These are phyloP conservation scores for Harpagifer antarcticus DNA, from an alignment of 2,797 vertebrate species.

Conservation along the genomic window DNA sequence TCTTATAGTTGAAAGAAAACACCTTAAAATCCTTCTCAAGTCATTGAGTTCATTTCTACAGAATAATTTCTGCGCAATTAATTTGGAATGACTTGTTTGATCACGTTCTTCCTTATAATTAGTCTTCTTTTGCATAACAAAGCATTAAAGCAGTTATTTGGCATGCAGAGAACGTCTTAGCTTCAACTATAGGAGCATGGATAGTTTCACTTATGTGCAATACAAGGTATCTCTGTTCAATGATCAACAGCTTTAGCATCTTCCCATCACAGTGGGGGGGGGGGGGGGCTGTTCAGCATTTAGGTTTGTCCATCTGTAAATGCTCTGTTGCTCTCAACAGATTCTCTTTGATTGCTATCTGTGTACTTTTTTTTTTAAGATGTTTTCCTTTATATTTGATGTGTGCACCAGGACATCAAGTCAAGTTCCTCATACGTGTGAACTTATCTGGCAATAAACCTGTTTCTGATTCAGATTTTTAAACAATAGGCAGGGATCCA, in stretches of 20 bases:
- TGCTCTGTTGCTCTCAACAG: conserved; percentile 42
- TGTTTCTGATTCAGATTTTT: conserved; percentile 17
- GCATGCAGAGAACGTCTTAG: conserved; percentile 19
- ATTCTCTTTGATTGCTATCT: conserved; percentile 57
- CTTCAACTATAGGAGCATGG: conserved; percentile 19
- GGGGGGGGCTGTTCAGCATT: conserved; percentile 35
- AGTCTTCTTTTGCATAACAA: conserved; percentile 35
- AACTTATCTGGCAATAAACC: too few relatives aligned
- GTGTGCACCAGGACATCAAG: too few relatives aligned
- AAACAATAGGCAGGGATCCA: conserved; percentile 46
- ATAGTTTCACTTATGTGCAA: conserved; percentile 38
- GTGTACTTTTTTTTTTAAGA: too few relatives aligned
- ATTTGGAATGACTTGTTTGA: conserved; percentile 48
- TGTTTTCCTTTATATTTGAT: too few relatives aligned
- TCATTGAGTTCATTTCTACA: conserved; percentile 20
- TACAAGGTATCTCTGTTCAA: conserved; percentile 49
- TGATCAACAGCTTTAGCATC: conserved; percentile 56
- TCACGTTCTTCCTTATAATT: conserved; percentile 41
- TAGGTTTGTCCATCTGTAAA: conserved; percentile 62
- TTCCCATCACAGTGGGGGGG: conserved; percentile 55
- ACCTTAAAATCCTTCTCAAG: conserved; percentile 19
- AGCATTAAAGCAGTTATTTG: conserved; percentile 22
- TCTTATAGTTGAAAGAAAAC: conserved; percentile 7
- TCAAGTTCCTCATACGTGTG: too few relatives aligned
- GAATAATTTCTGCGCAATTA: conserved; percentile 20